Evolutionary conservation across 2,797 vertebrate species (phyloP).

Genomic region (Muraenolepis orangiensis): DNA sequence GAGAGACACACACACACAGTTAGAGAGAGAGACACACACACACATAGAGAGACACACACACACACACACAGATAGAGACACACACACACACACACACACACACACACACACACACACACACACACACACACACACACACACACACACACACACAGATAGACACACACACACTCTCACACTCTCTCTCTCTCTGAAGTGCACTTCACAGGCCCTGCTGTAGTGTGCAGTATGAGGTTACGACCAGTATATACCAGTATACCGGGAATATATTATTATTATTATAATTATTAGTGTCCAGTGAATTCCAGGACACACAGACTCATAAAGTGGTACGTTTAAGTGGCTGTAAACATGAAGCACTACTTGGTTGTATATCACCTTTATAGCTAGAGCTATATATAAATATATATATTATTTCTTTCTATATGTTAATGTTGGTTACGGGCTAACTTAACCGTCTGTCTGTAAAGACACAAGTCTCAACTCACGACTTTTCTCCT

Average conservation of each 20-base stretch:
- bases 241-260: neutral
- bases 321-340: neutral
- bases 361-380: neutral
- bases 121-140: conserved; percentile 24
- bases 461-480: conserved; percentile 37
- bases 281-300: neutral
- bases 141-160: conserved; percentile 12
- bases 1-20: conserved; percentile 5
- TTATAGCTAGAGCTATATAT: too few species aligned
- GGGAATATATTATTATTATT: neutral
- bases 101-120: conserved; percentile 23
- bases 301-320: neutral
- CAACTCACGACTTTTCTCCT: conserved; percentile 59
- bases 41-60: conserved; percentile 10
- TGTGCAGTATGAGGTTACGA: neutral
- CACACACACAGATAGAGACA: conserved; percentile 50
- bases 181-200: neutral
- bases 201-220: neutral
- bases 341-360: neutral
- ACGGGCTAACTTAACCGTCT: conserved; percentile 50
- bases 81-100: conserved; percentile 17
- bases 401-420: too few species aligned
- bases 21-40: conserved; percentile 48
- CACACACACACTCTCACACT: neutral
- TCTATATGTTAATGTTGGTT: conserved; percentile 46